Conservation (phyloP, 2,113 vertebrate genomes). For the Rhabdornis inornatus region DNA sequence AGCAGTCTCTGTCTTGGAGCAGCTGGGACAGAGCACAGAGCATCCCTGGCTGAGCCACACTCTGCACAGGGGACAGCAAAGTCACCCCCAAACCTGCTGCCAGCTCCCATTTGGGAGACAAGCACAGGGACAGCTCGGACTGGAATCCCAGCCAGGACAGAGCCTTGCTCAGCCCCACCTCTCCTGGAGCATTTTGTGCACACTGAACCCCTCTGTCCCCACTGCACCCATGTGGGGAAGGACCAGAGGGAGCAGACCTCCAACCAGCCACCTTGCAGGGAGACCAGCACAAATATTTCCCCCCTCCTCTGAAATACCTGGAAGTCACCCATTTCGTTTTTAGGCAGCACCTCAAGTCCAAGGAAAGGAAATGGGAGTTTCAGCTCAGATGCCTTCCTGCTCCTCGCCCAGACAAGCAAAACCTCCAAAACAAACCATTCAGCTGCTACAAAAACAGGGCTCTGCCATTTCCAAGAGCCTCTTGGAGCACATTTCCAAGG, state of each 20-base stretch:
- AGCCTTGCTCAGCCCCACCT: neutral
- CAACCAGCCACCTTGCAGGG: neutral
- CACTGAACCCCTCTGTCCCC: neutral
- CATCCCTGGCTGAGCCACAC: neutral
- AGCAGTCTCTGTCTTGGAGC: fast-evolving
- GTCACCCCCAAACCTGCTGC: neutral
- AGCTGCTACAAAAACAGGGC: neutral
- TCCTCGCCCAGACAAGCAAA: neutral
- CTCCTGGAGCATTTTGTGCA: neutral
- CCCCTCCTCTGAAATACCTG: neutral
- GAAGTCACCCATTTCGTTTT: neutral
- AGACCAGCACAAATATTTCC: neutral
- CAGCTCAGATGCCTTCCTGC: neutral
- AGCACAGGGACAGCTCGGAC: neutral
- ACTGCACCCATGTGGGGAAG: neutral
- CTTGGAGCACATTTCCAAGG: too few species aligned
- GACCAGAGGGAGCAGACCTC: neutral
- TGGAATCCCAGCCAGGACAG: neutral
- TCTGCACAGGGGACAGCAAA: neutral
- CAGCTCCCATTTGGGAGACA: neutral
- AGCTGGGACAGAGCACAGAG: neutral
- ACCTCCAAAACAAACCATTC: neutral
- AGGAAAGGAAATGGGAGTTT: neutral
- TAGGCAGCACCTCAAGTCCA: neutral
- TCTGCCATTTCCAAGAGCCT: neutral